Percentiles rank a stretch among this genome's conserved stretches.
Conservation (phyloP, 2,113 vertebrate species). For the Lathamus discolor region DNA sequence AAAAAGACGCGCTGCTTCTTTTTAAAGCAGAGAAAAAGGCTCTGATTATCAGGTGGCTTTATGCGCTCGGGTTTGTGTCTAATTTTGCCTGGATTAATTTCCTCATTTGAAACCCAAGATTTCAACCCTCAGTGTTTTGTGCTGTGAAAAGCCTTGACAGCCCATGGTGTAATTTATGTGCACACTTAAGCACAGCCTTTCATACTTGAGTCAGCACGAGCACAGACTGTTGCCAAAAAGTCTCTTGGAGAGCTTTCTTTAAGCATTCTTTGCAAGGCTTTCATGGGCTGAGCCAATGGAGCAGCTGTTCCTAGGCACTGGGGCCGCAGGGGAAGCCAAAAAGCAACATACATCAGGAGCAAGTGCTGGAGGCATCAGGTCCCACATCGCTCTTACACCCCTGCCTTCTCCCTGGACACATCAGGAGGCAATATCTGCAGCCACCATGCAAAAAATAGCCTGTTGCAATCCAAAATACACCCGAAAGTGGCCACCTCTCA, state of each 20-base stretch:
- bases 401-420: neutral
- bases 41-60: neutral
- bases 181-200: neutral
- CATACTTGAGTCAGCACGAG: neutral
- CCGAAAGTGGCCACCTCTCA: neutral
- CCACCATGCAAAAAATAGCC: neutral
- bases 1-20: neutral
- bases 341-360: neutral
- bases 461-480: neutral
- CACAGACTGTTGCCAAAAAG: neutral
- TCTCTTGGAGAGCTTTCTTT: neutral
- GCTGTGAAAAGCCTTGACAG: neutral
- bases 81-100: neutral
- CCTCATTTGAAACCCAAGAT: neutral
- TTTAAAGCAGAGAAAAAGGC: neutral
- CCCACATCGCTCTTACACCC: rapidly evolving
- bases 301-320: neutral
- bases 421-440: neutral
- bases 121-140: neutral
- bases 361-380: neutral
- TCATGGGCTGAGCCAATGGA: neutral
- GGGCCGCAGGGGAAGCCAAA: neutral
- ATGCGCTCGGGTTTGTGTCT: rapidly evolving
- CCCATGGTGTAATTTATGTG: neutral
- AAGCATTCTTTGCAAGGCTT: neutral